phyloP scores from a whole-genome alignment of 2,113 vertebrate species.

The Mesembrinibis cayennensis region DNA sequence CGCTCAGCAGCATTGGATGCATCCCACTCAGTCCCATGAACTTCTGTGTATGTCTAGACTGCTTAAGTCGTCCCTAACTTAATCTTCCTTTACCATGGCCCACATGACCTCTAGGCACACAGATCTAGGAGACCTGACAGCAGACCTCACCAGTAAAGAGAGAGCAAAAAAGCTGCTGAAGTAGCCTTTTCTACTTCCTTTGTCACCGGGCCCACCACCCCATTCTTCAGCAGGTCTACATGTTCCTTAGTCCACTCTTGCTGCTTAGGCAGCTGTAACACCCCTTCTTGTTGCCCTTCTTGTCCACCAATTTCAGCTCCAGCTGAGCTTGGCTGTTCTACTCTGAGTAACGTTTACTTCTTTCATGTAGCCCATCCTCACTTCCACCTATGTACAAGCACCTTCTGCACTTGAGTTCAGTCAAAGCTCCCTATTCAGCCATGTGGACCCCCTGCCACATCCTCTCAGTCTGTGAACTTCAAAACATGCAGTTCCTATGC shows the following conservation, averaged over 20 bases:
- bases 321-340: neutral
- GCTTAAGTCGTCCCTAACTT: neutral
- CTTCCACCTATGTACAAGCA: neutral
- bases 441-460: neutral
- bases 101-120: neutral
- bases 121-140: neutral
- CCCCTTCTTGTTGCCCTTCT: neutral
- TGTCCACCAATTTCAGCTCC: neutral
- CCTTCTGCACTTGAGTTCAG: neutral
- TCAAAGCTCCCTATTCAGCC: neutral
- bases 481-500: neutral
- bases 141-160: neutral
- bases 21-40: neutral
- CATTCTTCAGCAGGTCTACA: neutral
- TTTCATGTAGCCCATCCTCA: neutral
- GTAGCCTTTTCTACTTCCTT: neutral
- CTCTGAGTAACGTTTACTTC: neutral
- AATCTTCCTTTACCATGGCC: neutral
- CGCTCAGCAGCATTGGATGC: neutral
- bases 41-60: neutral
- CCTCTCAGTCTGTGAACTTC: neutral
- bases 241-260: neutral
- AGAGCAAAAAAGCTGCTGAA: neutral
- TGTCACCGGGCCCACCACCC: neutral
- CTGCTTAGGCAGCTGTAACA: neutral